phyloP scores from a whole-genome alignment of 1,140 invertebrate species.

The Reticulitermes speratus region DNA sequence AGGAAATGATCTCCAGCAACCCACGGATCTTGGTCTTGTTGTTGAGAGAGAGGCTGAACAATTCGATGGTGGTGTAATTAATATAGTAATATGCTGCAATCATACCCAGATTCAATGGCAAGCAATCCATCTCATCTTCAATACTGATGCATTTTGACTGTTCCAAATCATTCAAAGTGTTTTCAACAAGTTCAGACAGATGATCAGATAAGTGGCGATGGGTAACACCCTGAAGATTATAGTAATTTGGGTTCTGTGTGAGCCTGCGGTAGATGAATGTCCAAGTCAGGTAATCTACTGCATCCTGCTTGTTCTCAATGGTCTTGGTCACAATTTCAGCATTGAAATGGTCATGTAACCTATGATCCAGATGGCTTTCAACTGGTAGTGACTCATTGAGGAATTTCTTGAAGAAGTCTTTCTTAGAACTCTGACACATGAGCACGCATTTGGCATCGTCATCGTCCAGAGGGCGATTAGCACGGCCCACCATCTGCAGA shows the following conservation, averaged over 20 bases:
- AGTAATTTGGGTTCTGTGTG: constrained; percentile 99
- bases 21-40: constrained; percentile 97
- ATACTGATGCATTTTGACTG: constrained; percentile 98
- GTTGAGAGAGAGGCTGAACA: constrained; percentile 96
- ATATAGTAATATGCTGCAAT: constrained; percentile 99
- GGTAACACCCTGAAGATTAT: constrained; percentile 95
- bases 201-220: constrained; percentile 98
- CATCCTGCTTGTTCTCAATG: constrained; percentile 99
- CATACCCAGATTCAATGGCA: constrained; percentile 97
- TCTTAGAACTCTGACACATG: constrained; percentile 96
- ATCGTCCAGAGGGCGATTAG: constrained; percentile 86
- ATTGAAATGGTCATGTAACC: constrained; percentile 98
- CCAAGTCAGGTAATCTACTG: constrained; percentile 99
- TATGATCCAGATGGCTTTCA: constrained; percentile 96
- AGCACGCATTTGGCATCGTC: constrained; percentile 95
- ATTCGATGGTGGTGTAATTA: constrained; percentile 97
- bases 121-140: constrained; percentile 96
- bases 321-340: constrained; percentile 99
- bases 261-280: constrained; percentile 96
- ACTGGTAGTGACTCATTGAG: constrained; percentile 96
- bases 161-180: constrained; percentile 91
- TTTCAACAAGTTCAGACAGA: constrained; percentile 97
- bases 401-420: constrained; percentile 99
- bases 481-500: constrained; percentile 94
- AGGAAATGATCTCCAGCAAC: constrained; percentile 96